Evolutionary conservation across 2,113 vertebrate species (phyloP).

Genomic region (Dicaeum eximium): DNA sequence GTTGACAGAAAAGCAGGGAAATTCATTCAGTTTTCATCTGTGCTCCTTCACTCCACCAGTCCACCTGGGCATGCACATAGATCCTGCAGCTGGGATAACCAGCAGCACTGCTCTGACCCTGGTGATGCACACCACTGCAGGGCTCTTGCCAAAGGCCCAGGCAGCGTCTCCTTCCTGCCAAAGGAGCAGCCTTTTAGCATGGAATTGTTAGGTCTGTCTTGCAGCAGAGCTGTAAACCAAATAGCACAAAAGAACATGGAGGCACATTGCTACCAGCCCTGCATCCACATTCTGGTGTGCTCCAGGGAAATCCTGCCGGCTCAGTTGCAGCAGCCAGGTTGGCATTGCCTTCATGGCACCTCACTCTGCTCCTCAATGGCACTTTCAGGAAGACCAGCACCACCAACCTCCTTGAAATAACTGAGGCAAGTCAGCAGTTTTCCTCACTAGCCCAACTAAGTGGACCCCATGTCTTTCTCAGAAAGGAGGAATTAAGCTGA

Average conservation of each 20-base stretch:
- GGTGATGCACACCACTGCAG: not conserved
- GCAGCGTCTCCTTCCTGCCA: not conserved
- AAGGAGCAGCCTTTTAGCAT: not conserved
- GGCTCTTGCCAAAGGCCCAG: not conserved
- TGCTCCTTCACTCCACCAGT: not conserved
- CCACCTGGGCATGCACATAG: not conserved
- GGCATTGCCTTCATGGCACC: not conserved
- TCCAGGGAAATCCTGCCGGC: not conserved
- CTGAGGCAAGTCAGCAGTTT: not conserved
- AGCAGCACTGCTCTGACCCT: not conserved
- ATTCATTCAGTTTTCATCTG: not conserved
- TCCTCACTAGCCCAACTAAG: not conserved
- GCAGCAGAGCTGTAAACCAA: not conserved
- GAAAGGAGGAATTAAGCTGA: not conserved
- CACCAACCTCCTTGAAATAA: not conserved
- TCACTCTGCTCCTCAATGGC: not conserved
- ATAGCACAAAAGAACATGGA: not conserved
- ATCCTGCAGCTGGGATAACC: not conserved
- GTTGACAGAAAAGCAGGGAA: not conserved
- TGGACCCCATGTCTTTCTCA: not conserved
- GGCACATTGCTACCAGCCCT: not conserved
- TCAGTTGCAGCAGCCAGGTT: not conserved
- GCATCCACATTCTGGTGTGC: fast-evolving
- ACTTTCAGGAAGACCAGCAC: not conserved
- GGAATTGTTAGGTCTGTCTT: not conserved